Percentiles rank a stretch among this genome's conserved stretches.
phyloP scores from a whole-genome alignment of 2,888 invertebrate species.

The Byasa hedistus region DNA sequence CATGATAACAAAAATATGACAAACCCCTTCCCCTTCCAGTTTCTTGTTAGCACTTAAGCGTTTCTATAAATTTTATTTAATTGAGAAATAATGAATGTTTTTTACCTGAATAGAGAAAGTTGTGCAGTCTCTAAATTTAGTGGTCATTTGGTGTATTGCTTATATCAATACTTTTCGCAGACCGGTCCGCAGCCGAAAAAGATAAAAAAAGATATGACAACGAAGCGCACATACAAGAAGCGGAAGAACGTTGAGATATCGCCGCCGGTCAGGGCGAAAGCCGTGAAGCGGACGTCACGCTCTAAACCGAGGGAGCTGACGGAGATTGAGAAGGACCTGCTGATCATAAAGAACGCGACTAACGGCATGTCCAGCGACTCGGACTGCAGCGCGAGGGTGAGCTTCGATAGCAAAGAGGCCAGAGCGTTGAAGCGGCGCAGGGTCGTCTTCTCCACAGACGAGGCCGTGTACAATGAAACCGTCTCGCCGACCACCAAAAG shows the following conservation, averaged over 20 bases:
- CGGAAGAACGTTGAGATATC: constrained; percentile 57
- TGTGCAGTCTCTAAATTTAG: no score
- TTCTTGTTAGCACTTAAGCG: no score
- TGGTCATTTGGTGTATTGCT: no score
- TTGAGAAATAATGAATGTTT: no score
- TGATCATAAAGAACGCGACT: constrained; percentile 67
- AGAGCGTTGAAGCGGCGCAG: constrained; percentile 55
- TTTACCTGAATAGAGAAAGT: no score
- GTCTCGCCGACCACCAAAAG: constrained; percentile 39
- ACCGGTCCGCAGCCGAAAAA: constrained; percentile 64
- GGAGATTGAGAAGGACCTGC: constrained; percentile 68
- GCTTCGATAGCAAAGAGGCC: constrained; percentile 43
- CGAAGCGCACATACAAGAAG: constrained; percentile 62
- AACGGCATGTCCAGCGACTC: constrained; percentile 57
- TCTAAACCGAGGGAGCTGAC: constrained; percentile 62
- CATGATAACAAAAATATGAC: no score
- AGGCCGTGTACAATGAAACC: constrained; percentile 32
- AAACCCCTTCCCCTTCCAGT: no score
- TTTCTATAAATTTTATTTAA: no score
- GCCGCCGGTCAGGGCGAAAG: constrained; percentile 49
- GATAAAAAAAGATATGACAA: constrained; percentile 41
- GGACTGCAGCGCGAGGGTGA: constrained; percentile 46
- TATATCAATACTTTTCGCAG: constrained; percentile 42
- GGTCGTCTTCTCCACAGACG: constrained; percentile 51
- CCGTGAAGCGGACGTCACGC: constrained; percentile 52